Percentiles rank a stretch among this genome's conserved stretches.
Evolutionary conservation across 2,888 invertebrate species (phyloP).

Genomic region (Oscheius sp.): DNA sequence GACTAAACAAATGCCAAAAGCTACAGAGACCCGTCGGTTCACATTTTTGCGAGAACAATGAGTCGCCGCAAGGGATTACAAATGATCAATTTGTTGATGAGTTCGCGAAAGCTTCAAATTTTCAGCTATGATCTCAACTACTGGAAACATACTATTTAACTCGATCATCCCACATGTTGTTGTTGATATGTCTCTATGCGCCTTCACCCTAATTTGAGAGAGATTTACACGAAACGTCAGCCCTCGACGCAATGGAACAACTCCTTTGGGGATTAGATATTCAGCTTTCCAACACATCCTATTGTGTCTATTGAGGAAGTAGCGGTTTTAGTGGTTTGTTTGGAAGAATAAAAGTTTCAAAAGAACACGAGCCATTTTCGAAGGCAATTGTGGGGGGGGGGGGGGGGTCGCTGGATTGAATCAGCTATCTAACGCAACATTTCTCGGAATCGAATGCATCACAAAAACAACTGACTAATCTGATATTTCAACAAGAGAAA

Average conservation of each 20-base stretch:
- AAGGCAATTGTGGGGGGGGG: no score
- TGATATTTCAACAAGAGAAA: background rate
- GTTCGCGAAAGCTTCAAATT: no score
- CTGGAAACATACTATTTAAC: no score
- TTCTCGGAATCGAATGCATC: background rate
- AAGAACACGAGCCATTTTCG: background rate
- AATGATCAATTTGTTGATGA: no score
- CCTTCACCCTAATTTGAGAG: background rate
- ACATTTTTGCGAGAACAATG: background rate
- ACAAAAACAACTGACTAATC: background rate
- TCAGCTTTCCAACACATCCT: conserved; percentile 4
- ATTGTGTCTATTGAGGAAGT: background rate
- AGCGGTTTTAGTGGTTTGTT: background rate
- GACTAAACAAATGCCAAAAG: conserved; percentile 32
- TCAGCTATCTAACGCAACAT: background rate
- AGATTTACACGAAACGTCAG: conserved; percentile 20
- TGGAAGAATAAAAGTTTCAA: background rate
- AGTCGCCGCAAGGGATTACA: background rate
- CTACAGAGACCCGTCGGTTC: conserved; percentile 19
- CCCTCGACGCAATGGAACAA: conserved; percentile 1
- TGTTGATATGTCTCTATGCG: no score
- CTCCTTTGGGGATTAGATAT: background rate
- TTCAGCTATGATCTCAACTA: no score
- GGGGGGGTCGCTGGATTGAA: background rate
- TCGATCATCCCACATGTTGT: no score